Evolutionary conservation across 2,797 vertebrate genomes (phyloP), one percentile per base, ranked within the genome.

Genomic region (Gymnodraco acuticeps): DNA sequence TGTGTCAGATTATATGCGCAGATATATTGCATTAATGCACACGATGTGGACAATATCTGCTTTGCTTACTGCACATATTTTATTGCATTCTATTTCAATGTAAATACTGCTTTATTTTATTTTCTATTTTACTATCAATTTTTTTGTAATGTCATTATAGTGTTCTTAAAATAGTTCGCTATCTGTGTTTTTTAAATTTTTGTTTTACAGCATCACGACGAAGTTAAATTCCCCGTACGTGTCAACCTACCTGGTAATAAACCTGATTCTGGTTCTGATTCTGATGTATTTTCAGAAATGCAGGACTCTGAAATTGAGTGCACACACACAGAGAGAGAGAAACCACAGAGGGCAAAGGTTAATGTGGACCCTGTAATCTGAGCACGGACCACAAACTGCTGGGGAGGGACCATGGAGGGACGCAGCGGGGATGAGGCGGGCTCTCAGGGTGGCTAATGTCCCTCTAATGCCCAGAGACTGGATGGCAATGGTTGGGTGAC

Each of bases 321-420:
- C 14, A 58, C 19, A 27, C 27, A 27, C 27, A 27, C 27, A 27
- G 23, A 27, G 27, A 27, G 14, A 4, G 14, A 4, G 67, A 60
- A 13, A 64, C 55, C 15, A 54, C 23, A 6, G 16, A 15, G 72
- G 61, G 8, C 47, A 80, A 70, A 80, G 81, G 86, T 83, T 81
- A 85, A 84, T 80, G 69, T 31, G 60, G 64, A 81, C 77, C 48
- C 59, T 70, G 78, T 86, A 86, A 87, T 82, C 70, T 77, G 86
- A 90, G 81, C 60, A 59, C 48, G 63, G 60, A 65, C 20, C 19
- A 67, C 74, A 78, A 27, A 64, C 70, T 53, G 64, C 17, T 51
- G 12, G 27, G 12, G 52, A 53, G 14, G 50, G 50, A 65, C 60
- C 47, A 42, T 33, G 11, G 60, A 52, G 65, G 51, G 47, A 47